phyloP scores from a whole-genome alignment of 2,113 vertebrate species.

The Propithecus coquereli region DNA sequence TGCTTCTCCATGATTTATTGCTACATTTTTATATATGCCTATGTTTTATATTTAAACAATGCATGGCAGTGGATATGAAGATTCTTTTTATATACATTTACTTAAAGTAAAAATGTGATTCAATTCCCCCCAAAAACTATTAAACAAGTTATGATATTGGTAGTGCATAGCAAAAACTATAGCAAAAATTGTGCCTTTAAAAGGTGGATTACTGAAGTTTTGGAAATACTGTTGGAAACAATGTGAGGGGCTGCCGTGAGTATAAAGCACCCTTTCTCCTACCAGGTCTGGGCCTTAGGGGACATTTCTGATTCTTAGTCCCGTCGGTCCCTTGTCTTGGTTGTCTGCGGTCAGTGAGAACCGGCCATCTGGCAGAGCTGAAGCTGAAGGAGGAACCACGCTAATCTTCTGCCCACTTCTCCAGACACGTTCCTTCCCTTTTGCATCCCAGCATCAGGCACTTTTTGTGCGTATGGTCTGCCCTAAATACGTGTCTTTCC shows the following conservation, averaged over 20 bases:
- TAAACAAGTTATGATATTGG: not conserved
- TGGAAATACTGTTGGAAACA: not conserved
- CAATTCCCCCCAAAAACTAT: not conserved
- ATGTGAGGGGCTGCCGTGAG: not conserved
- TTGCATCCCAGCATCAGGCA: not conserved
- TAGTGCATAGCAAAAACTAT: not conserved
- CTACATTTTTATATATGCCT: not conserved
- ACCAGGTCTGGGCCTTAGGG: not conserved
- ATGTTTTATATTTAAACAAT: not conserved
- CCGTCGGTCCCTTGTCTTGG: not conserved
- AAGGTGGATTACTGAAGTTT: not conserved
- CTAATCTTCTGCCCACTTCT: not conserved
- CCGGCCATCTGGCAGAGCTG: no score
- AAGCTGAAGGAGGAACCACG: not conserved
- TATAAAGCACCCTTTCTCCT: not conserved
- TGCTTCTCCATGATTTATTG: not conserved
- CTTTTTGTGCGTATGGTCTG: not conserved
- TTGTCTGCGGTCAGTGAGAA: not conserved
- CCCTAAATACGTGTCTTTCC: not conserved
- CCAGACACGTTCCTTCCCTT: not conserved
- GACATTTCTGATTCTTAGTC: not conserved
- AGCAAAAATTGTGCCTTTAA: not conserved
- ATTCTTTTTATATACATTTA: not conserved
- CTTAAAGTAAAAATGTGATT: not conserved
- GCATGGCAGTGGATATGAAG: not conserved